Conservation (phyloP, 64 coral and sea anemone genomes). For the Pocillopora verrucosa region DNA sequence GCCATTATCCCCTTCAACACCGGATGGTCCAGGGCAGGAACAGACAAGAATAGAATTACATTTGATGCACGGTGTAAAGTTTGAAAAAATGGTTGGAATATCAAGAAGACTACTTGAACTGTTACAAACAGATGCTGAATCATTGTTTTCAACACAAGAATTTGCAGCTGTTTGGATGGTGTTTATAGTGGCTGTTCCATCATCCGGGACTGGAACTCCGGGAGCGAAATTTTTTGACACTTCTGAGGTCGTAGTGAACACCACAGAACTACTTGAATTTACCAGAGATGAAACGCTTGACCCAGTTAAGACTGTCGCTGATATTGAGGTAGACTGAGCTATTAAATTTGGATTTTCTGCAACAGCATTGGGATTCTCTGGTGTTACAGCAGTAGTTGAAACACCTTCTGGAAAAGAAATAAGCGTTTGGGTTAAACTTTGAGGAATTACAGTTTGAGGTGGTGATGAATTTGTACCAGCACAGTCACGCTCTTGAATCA, state of each 20-base stretch:
- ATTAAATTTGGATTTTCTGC: neutral
- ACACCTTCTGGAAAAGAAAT: neutral
- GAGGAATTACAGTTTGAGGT: neutral
- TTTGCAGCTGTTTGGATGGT: neutral
- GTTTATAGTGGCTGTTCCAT: neutral
- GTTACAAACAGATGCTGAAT: neutral
- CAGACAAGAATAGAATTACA: slow-evolving; percentile 41
- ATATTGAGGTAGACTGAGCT: neutral
- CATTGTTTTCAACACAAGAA: neutral
- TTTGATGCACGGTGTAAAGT: slow-evolving; percentile 3
- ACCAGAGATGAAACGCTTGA: neutral
- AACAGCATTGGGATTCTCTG: neutral
- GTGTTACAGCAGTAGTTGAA: neutral
- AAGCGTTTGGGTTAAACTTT: neutral
- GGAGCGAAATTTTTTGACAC: neutral
- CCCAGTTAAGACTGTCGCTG: neutral
- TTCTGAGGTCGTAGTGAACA: neutral
- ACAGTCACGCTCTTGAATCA: neutral
- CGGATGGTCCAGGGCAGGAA: neutral
- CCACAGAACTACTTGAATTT: neutral
- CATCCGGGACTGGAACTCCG: neutral
- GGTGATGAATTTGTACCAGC: neutral
- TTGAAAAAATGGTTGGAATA: neutral
- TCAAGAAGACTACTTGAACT: neutral
- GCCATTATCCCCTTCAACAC: neutral